Base-by-base conservation (phyloP, 64 coral and sea anemone species). In the Dendrophyllia cribrosa region DNA sequence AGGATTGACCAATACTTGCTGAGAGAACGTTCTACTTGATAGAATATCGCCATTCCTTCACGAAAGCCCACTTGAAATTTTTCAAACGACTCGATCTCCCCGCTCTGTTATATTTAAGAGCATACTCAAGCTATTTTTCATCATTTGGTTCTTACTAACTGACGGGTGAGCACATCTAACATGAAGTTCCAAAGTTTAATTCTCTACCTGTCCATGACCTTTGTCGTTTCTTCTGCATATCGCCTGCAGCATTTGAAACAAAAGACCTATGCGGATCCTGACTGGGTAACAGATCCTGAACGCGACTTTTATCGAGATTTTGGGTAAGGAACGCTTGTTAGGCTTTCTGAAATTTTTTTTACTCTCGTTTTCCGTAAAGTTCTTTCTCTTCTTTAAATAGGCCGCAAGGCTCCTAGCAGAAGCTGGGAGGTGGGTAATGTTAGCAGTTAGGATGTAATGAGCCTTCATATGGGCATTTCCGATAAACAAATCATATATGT, bases 11-110 rank as follows among this genome's bases (percentile, higher is more conserved):
- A 69, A 69, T 69, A 69, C 66, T 7, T 22, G 19, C n/a, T 13
- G 55, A 26, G 6, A 70, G 67, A 70, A 25, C 24, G 11, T 70
- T 70, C 67, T 70, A 34, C 7, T 70, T 9, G 7, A 75, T 20
- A 4, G 6, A 75, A 75, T 75, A 75, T 75, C 46, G 16, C 45
- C 72, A 1, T 19, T 75, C 16, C 20, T 50, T 17, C 72, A 16
- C 19, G 19, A 75, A 50, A 17, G 46, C 45, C 47, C 72, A 75
- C 45, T 75, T 49, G 72, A 75, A 50, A 69, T 69, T 69, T 69
- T 24, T 22, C 9, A 69, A 24, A 69, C 9, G 23, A 3, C 19
- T 34, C 34, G 34, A 34, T 1, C 19, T 8, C 7, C n/a, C 66
- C 8, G 7, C 19, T 7, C 6, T 22, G 66, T 20, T 23, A 8